Base-by-base conservation (phyloP, 2,797 vertebrate species). In the Lerista edwardsae region DNA sequence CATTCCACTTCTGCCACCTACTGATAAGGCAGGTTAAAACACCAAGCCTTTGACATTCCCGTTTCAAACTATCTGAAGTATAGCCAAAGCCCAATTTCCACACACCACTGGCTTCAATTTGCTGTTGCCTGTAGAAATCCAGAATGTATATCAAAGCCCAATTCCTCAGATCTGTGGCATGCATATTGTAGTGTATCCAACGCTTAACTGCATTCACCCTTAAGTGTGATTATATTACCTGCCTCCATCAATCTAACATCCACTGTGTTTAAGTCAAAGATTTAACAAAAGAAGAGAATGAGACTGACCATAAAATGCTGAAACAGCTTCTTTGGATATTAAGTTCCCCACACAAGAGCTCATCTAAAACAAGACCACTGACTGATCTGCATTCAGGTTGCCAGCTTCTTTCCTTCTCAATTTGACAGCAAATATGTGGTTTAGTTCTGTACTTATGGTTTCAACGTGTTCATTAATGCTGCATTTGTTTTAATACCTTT, bases 381-480 rank as follows among this genome's bases (percentile, higher is more conserved):
- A 9, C 41, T 62, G 12, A 47, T 17, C 39, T 64, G 55, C 29
- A 23, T 73, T 29, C 41, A 79, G 64, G 17, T 79, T 15, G n/a
- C 29, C 39, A 76, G 55, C 12, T 61, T 39, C 23, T 69, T 25
- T 61, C 41, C 25, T 27, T 61, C 11, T 69, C 41, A 72, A 34
- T 51, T 68, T 79, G 57, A 75, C 41, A 72, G 44, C 47, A 29
- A 79, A 72, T 27, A 17, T 73, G 9, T 65, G 27, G 31, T n/a
- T 34, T 55, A 75, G 39, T 64, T 15, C 14, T 51, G 11, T 21
- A 29, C 6, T 39, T 74, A 39, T 14, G 36, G 27, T 44, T 61
- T 68, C 39, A 27, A 57, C 39, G 31, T 51, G 62, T 72, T 81
- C 78, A 80, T 57, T 80, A 57, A 65, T 31, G 31, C 41, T 86